Evolutionary conservation across 1,140 invertebrate species (phyloP).

Genomic region (Himalopsyche phryganea): DNA sequence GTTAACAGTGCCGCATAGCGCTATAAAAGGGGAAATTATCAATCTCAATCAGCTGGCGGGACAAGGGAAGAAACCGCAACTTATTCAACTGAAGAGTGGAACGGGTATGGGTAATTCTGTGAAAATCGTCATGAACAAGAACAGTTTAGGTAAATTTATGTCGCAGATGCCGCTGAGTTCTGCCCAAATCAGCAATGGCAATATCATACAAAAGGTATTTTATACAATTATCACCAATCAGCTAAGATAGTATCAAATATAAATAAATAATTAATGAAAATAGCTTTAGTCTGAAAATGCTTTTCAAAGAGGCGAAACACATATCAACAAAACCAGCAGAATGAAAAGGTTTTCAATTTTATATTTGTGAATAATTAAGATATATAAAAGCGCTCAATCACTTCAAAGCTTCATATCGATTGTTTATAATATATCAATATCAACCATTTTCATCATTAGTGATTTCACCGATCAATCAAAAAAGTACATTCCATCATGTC

Average conservation of each 20-base stretch:
- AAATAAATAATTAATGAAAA: background rate
- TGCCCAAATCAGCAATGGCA: constrained; percentile 9
- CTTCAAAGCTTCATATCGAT: too few species aligned
- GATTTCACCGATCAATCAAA: too few species aligned
- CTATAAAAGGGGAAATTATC: constrained; percentile 16
- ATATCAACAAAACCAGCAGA: background rate
- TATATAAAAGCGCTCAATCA: too few species aligned
- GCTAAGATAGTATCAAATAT: background rate
- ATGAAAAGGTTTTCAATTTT: too few species aligned
- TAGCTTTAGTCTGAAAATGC: too few species aligned
- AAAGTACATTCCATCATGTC: too few species aligned
- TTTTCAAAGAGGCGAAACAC: background rate
- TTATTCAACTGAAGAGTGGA: constrained; percentile 29
- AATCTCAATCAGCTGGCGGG: constrained; percentile 17
- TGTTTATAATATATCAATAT: too few species aligned
- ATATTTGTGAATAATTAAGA: too few species aligned
- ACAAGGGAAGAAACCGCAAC: constrained; percentile 20
- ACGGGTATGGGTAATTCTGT: constrained; percentile 17
- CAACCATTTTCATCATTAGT: too few species aligned
- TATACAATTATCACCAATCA: background rate
- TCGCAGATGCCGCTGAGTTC: constrained; percentile 9
- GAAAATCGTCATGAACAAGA: constrained; percentile 28
- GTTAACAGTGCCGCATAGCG: background rate
- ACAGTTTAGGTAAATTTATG: constrained; percentile 20
- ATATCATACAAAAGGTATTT: background rate